phyloP scores from a whole-genome alignment of 2,888 invertebrate genomes.

The Ectobius pallidus region DNA sequence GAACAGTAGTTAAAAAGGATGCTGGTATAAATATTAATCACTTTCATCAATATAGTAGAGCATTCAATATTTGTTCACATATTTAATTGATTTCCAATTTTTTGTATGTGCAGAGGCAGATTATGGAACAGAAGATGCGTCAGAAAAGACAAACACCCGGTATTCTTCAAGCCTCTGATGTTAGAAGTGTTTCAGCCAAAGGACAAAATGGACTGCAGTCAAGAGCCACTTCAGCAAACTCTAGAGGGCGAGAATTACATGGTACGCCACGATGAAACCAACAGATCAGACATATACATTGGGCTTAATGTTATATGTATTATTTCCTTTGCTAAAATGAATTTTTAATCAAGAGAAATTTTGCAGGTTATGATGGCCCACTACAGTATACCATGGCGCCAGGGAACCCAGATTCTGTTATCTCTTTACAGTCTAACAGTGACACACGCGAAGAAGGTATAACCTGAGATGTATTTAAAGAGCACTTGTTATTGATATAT shows the following conservation, averaged over 20 bases:
- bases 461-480: slow-evolving; percentile 50
- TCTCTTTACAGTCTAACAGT: slow-evolving; percentile 51
- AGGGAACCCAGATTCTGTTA: slow-evolving; percentile 72
- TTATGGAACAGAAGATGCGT: slow-evolving; percentile 88
- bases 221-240: slow-evolving; percentile 42
- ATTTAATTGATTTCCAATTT: not conserved
- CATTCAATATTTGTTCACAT: not conserved
- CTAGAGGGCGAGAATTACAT: slow-evolving; percentile 67
- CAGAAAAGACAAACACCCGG: slow-evolving; percentile 84
- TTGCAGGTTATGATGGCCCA: slow-evolving; percentile 82
- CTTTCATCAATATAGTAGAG: too few relatives aligned
- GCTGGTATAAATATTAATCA: too few relatives aligned
- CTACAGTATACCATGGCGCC: slow-evolving; percentile 83
- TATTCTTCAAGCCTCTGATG: slow-evolving; percentile 86
- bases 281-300: not conserved
- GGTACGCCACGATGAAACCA: slow-evolving; percentile 58
- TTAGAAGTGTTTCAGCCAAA: slow-evolving; percentile 50
- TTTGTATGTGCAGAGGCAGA: slow-evolving; percentile 68
- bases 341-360: too few relatives aligned
- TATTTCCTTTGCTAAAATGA: too few relatives aligned
- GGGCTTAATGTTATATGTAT: too few relatives aligned
- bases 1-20: too few relatives aligned
- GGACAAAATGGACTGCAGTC: slow-evolving; percentile 39
- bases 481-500: not conserved
- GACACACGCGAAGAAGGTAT: slow-evolving; percentile 62